Percentiles rank a stretch among this genome's conserved stretches.
Conservation (phyloP, 2,113 vertebrate species). For the Xenopus laevis region DNA sequence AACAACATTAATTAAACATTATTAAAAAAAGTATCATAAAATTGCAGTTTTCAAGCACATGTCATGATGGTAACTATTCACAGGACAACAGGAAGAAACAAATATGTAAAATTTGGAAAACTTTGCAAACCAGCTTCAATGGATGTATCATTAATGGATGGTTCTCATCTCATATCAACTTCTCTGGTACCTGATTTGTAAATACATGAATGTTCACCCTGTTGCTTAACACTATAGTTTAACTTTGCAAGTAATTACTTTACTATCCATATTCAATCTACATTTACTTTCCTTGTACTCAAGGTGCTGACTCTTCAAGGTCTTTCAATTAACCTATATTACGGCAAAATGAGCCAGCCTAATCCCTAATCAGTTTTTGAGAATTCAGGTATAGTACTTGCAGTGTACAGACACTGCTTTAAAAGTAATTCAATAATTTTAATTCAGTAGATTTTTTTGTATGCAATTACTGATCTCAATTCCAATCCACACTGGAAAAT, state of each 20-base stretch:
- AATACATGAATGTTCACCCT: neutral
- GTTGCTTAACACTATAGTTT: slow-evolving; percentile 8
- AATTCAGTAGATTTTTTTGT: slow-evolving; percentile 17
- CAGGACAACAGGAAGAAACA: no score
- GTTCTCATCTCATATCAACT: no score
- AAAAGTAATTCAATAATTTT: neutral
- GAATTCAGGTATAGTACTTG: slow-evolving; percentile 26
- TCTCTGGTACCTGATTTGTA: no score
- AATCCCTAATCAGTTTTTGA: slow-evolving; percentile 46
- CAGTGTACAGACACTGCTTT: slow-evolving; percentile 13
- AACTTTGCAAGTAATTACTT: slow-evolving; percentile 33
- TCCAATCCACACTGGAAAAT: slow-evolving; percentile 8
- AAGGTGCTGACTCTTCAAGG: slow-evolving; percentile 36
- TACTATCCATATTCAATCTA: slow-evolving; percentile 41
- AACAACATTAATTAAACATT: no score
- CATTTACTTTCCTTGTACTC: slow-evolving; percentile 24
- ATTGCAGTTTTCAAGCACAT: no score
- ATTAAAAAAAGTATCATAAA: no score
- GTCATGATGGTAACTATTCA: no score
- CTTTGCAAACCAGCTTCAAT: no score
- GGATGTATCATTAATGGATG: no score
- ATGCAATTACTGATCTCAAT: neutral
- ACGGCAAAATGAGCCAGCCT: slow-evolving; percentile 42
- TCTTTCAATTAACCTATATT: slow-evolving; percentile 52
- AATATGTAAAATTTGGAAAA: no score